Evolutionary conservation across 2,113 vertebrate species (phyloP).

Genomic region (Lates calcarifer): DNA sequence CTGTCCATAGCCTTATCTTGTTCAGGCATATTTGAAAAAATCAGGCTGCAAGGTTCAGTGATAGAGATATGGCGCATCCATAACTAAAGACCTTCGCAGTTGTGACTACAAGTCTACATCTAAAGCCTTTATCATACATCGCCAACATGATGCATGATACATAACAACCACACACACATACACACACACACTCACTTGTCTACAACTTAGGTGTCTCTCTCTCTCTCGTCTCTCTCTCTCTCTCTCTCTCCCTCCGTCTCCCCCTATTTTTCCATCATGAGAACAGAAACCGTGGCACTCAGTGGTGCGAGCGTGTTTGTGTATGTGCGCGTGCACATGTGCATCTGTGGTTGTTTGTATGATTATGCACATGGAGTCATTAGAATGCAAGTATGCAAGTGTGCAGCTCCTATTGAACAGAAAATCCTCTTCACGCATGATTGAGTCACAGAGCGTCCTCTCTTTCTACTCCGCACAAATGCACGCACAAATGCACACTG

Average conservation of each 20-base stretch:
- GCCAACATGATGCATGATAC: conserved; percentile 10
- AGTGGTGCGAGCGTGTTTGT: conserved; percentile 5
- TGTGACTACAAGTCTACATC: conserved; percentile 6
- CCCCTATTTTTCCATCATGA: conserved; percentile 17
- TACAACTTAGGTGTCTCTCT: conserved; percentile 21
- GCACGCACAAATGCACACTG: conserved; percentile 11
- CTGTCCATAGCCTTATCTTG: conserved; percentile 37
- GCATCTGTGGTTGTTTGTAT: conserved; percentile 56
- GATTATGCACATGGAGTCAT: conserved; percentile 75
- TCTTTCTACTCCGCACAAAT: conserved; percentile 41
- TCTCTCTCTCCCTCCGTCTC: background rate
- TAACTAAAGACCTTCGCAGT: background rate
- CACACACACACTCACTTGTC: background rate
- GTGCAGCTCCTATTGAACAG: conserved; percentile 76
- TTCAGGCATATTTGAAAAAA: conserved; percentile 31
- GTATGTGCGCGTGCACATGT: conserved; percentile 7
- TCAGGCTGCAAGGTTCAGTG: conserved; percentile 10
- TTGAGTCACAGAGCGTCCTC: conserved; percentile 69
- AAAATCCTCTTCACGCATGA: conserved; percentile 82
- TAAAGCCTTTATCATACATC: conserved; percentile 7
- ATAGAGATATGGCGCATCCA: background rate
- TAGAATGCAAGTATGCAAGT: conserved; percentile 85
- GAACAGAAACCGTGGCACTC: conserved; percentile 28
- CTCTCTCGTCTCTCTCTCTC: conserved; percentile 11
- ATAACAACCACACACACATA: background rate